These are phyloP conservation scores for Toxotes lorentzi DNA, from an alignment of 2,797 vertebrate genomes.

Conservation along the genomic window DNA sequence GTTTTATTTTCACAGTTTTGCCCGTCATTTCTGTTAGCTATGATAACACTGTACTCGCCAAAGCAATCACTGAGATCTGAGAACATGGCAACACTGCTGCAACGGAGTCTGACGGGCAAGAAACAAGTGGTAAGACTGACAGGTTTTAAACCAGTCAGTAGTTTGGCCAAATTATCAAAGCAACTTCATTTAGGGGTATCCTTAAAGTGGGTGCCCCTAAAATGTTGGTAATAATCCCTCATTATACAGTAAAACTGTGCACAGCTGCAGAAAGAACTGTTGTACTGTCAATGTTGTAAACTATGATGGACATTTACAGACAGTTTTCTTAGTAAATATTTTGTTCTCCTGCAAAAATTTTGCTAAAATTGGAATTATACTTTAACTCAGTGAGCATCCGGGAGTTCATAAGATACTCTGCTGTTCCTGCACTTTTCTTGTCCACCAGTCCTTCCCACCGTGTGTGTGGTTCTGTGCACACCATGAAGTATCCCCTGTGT, in stretches of 20 bases:
- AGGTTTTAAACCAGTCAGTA: neutral
- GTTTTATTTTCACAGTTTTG: neutral
- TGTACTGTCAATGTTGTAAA: neutral
- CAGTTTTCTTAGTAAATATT: neutral
- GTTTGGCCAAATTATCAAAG: neutral
- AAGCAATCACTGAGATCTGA: constrained; percentile 10
- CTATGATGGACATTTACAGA: neutral
- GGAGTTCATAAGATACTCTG: neutral
- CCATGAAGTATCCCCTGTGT: neutral
- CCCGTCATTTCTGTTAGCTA: neutral
- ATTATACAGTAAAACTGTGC: neutral
- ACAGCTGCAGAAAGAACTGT: neutral
- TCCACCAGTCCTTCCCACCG: constrained; percentile 2
- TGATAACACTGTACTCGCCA: neutral
- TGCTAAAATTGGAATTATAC: neutral
- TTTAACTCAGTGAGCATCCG: neutral
- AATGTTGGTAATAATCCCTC: neutral
- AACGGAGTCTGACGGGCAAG: neutral
- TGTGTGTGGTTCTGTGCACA: constrained; percentile 6
- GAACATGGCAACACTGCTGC: neutral
- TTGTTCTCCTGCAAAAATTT: neutral
- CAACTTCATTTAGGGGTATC: neutral
- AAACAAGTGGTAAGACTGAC: neutral
- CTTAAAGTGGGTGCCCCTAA: neutral
- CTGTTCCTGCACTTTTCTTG: constrained; percentile 6